Evolutionary conservation across 2,888 invertebrate species (phyloP), one percentile per base, ranked within the genome.

Genomic region (Tachystola acroxantha): DNA sequence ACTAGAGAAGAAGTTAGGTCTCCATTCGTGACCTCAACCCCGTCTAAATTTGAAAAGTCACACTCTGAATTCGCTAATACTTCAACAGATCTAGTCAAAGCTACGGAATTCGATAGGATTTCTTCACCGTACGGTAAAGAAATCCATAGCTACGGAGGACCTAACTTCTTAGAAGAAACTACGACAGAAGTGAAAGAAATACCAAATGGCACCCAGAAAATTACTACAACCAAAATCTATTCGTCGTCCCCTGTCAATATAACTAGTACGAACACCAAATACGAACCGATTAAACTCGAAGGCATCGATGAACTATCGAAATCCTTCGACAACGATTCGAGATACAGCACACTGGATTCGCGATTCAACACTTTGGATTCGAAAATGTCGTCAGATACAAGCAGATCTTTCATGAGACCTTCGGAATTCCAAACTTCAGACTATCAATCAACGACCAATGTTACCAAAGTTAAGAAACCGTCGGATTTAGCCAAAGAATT

Each of bases 171-270:
- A 58, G 87, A 88, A 31, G 88, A 88, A 53, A 87, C 87, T 0
- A 87, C 76, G 0, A 88, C 88, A 0, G 89, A 89, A 37, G 87
- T 84, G 0, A 89, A 88, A 40, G 79, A 82, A 22, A 77, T 88
- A 29, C 89, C 89, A 0, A 89, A 89, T 22, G 89, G 89, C 1
- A 88, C 86, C 0, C 78, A 89, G 32, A 89, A 89, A 40, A 79
- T 89, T 0, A 87, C 89, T 0, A 89, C 88, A 0, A 89, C 89
- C 0, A 89, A 89, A 38, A 81, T 89, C 1, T 89, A 89, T 57
- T 86, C 88, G 37, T 89, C 89, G 0, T 88, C 88, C 0, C 89
- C 89, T 0, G 88, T 88, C 1, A 88, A 88, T 34, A 57, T 88
- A 6, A 87, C 78, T 0, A 85, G 76, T 3, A 88, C 88, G 0